These are phyloP conservation scores for Carcina quercana DNA, from an alignment of 2,888 invertebrate genomes.

Conservation along the genomic window DNA sequence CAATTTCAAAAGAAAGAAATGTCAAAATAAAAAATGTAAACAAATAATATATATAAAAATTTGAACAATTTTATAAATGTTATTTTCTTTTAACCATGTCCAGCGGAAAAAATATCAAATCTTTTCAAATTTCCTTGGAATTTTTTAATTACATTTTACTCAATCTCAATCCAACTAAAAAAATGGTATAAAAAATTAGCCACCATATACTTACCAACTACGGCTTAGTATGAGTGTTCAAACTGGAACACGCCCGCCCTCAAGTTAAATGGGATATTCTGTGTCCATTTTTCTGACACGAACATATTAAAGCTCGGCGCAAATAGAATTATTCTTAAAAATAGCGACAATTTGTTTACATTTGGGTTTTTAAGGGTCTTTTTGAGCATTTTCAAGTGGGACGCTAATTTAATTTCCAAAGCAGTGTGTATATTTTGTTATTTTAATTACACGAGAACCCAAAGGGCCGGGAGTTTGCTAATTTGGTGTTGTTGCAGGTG, in stretches of 20 bases:
- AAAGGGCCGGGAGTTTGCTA: conserved; percentile 1
- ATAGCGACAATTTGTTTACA: not conserved
- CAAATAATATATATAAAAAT: no score
- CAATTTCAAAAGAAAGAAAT: no score
- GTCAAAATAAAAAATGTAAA: no score
- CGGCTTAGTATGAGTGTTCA: no score
- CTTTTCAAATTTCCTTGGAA: no score
- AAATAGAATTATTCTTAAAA: not conserved
- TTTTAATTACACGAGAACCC: conserved; percentile 3
- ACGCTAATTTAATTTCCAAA: conserved; percentile 2
- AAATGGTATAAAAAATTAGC: no score
- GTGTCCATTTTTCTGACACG: not conserved
- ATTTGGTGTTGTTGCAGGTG: conserved; percentile 3
- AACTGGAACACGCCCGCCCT: no score
- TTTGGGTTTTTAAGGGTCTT: not conserved
- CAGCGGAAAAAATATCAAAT: not conserved
- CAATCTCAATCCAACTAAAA: no score
- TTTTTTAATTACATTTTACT: no score
- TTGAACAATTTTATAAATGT: not conserved
- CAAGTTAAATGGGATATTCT: not conserved
- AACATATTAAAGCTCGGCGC: not conserved
- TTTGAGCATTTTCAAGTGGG: not conserved
- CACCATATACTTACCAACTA: no score
- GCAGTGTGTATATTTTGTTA: conserved; percentile 1
- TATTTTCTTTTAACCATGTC: conserved; percentile 1